Base-by-base conservation (phyloP, 2,113 vertebrate genomes). In the Pholis gunnellus region DNA sequence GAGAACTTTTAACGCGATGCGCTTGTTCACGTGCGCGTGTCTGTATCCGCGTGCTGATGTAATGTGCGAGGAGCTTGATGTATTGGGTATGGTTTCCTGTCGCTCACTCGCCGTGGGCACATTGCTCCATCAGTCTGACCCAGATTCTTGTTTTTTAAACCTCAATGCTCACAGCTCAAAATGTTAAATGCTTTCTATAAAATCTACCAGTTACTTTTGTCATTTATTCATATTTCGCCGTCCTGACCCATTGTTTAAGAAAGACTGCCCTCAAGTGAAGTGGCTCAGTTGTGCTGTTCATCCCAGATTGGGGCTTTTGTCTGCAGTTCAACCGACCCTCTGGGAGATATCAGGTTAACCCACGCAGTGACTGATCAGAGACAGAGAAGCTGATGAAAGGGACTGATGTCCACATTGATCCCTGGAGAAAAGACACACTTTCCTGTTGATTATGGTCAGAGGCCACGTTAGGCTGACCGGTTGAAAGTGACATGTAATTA, bases 191-290 rank as follows among this genome's bases (percentile, higher is more conserved):
- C 70, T 25, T 44, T 57, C 20, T 5, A 72, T 70, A 13, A 86
- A 72, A 38, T 71, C 8, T 9, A 5, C 68, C n/a, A 15, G 25
- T 17, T 74, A 18, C 78, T 63, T 4, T 50, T 64, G 15, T 52
- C 31, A 50, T 52, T 13, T 38, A 17, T 67, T 38, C 68, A 65
- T 60, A 75, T 68, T 76, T 60, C 42, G 17, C 20, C 46, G 3
- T 73, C 34, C 74, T 72, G 61, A 52, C 52, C 60, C 27, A 66
- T 61, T 81, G 69, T 88, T 82, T 87, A 81, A 87, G 80, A 87
- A 89, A 91, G 81, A 86, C 81, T 87, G 86, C 83, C 85, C 82
- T 90, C 77, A 85, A 85, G 86, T 84, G 76, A 89, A 81, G 79
- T 81, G 69, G 72, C 80, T 75, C 61, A 79, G 71, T 78, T 69